A percentile compares a stretch with the other conserved stretches of the same genome.
phyloP scores from a whole-genome alignment of 2,797 vertebrate genomes.

The Anabas testudineus region DNA sequence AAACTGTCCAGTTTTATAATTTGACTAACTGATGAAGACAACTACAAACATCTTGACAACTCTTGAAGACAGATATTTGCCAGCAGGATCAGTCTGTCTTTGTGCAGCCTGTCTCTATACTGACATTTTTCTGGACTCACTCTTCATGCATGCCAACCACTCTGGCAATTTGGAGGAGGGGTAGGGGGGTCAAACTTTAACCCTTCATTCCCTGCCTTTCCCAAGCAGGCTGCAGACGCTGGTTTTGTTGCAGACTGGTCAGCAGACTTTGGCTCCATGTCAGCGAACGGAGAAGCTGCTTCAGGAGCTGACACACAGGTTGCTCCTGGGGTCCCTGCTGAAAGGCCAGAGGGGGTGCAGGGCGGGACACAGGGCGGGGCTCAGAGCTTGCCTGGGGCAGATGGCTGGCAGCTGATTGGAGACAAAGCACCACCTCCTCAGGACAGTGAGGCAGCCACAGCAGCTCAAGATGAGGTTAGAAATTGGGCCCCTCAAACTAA shows the following conservation, averaged over 20 bases:
- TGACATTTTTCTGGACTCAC: background rate
- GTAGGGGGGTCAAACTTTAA: slow-evolving; percentile 59
- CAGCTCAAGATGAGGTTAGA: slow-evolving; percentile 80
- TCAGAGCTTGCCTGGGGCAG: slow-evolving; percentile 73
- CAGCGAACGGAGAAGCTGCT: slow-evolving; percentile 69
- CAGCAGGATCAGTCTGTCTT: too few species aligned
- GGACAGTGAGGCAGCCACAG: slow-evolving; percentile 58
- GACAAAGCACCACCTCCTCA: slow-evolving; percentile 66
- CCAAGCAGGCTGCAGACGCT: slow-evolving; percentile 84
- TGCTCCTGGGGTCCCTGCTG: slow-evolving; percentile 40
- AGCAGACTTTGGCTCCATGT: slow-evolving; percentile 85
- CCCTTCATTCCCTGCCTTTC: slow-evolving; percentile 43
- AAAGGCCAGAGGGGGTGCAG: slow-evolving; percentile 65
- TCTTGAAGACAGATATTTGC: too few species aligned
- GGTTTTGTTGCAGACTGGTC: slow-evolving; percentile 84
- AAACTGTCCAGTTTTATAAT: too few species aligned
- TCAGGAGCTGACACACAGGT: slow-evolving; percentile 29
- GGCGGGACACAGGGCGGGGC: slow-evolving; percentile 62
- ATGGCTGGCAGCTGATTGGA: slow-evolving; percentile 54
- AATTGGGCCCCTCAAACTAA: slow-evolving; percentile 75
- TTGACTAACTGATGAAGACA: too few species aligned
- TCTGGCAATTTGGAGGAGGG: background rate
- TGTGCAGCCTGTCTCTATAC: too few species aligned
- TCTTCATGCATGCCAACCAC: background rate
- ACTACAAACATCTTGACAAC: too few species aligned